These are phyloP conservation scores for Ophion ellenae DNA, from an alignment of 2,888 invertebrate genomes.

Conservation along the genomic window DNA sequence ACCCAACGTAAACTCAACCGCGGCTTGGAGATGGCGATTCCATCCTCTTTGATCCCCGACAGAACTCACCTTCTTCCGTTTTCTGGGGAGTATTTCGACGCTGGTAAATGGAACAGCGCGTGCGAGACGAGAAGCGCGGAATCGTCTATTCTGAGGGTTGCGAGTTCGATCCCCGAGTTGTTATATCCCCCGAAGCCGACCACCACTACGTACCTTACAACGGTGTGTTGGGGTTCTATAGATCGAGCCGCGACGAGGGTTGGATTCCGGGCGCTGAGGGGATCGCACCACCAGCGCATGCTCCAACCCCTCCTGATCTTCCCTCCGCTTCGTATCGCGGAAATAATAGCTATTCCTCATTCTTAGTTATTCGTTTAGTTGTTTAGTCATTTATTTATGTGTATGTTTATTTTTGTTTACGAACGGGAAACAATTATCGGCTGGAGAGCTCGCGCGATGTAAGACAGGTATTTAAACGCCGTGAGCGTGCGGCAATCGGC, in stretches of 20 bases:
- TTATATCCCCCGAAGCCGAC: constrained; percentile 69
- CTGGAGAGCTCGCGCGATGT: background rate
- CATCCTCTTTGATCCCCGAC: background rate
- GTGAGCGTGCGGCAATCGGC: background rate
- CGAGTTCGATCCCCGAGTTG: constrained; percentile 75
- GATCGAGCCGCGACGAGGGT: constrained; percentile 16
- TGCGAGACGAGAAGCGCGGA: constrained; percentile 63
- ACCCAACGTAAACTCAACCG: no score
- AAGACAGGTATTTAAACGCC: background rate
- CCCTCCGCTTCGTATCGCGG: constrained; percentile 39
- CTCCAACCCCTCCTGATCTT: constrained; percentile 46
- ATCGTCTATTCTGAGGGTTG: constrained; percentile 71
- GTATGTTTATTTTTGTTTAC: background rate
- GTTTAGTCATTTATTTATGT: background rate
- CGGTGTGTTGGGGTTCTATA: constrained; percentile 6
- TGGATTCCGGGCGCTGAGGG: constrained; percentile 35
- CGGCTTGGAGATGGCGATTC: background rate
- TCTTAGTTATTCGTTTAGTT: no score
- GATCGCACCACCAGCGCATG: constrained; percentile 45
- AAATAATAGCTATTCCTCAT: background rate
- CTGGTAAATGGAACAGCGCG: constrained; percentile 37
- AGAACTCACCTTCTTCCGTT: constrained; percentile 47
- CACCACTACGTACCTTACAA: constrained; percentile 17
- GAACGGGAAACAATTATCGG: background rate
- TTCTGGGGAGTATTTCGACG: background rate